These are phyloP conservation scores for Martes martes DNA, from an alignment of 2,113 vertebrate genomes.

Conservation along the genomic window DNA sequence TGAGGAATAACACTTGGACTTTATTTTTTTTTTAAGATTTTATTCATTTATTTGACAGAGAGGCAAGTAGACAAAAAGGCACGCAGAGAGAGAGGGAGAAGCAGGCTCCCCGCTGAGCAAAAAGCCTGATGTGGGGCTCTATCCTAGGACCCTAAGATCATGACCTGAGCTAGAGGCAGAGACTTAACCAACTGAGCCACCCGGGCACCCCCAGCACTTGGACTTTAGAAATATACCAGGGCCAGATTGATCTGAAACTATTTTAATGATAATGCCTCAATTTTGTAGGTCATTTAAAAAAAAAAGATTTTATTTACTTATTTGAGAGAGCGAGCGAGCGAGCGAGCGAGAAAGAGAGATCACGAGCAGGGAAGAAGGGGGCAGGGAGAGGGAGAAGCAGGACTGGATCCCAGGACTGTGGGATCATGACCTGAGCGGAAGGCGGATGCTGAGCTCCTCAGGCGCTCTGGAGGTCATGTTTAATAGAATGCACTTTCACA, in stretches of 20 bases:
- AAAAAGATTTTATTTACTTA: background rate
- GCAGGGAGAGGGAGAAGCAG: background rate
- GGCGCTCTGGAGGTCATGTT: background rate
- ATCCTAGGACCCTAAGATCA: no score
- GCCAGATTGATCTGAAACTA: background rate
- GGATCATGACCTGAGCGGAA: background rate
- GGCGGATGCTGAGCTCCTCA: background rate
- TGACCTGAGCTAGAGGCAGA: no score
- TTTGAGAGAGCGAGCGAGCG: background rate
- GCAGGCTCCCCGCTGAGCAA: no score
- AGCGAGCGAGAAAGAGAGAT: no score
- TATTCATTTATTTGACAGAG: no score
- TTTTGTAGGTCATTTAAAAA: background rate
- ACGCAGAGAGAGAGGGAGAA: no score
- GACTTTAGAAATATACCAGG: background rate
- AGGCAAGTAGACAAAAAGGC: no score
- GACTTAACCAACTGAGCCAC: no score
- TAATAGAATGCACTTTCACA: background rate
- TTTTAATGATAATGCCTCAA: background rate
- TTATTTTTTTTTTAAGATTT: background rate
- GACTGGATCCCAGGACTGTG: background rate
- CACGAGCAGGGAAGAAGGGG: background rate
- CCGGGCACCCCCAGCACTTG: background rate
- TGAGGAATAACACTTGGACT: background rate
- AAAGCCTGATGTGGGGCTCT: no score